These are phyloP conservation scores for Symphodus melops DNA, from an alignment of 2,113 vertebrate genomes.

Conservation along the genomic window DNA sequence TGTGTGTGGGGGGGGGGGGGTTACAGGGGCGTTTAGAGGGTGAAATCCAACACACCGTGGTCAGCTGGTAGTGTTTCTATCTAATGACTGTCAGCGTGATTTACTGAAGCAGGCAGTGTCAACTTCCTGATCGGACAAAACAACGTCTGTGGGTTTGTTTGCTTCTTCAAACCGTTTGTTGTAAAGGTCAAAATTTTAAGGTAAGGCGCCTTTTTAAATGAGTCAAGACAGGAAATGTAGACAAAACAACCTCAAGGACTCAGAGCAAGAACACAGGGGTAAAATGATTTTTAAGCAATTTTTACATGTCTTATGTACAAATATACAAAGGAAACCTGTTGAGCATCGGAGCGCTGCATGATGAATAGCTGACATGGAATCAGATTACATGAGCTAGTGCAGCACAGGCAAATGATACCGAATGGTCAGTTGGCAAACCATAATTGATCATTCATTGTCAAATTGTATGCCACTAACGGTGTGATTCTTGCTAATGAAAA, in stretches of 20 bases:
- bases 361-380: no score
- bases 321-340: no score
- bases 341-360: no score
- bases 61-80: slow-evolving; percentile 33
- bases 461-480: no score
- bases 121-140: slow-evolving; percentile 40
- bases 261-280: background rate
- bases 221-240: background rate
- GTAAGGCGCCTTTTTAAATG: slow-evolving; percentile 19
- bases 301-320: no score
- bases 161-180: background rate
- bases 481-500: no score
- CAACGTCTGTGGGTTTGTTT: slow-evolving; percentile 12
- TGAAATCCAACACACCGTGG: slow-evolving; percentile 16
- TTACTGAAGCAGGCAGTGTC: background rate
- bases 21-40: background rate
- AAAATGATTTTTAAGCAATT: no score
- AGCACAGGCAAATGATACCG: no score
- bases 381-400: no score
- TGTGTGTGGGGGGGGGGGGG: background rate
- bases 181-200: slow-evolving; percentile 28
- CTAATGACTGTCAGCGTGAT: slow-evolving; percentile 34
- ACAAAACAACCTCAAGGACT: background rate
- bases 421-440: no score
- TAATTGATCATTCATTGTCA: no score